phyloP scores from a whole-genome alignment of 2,888 invertebrate genomes.

The Aleiodes leptofemur region DNA sequence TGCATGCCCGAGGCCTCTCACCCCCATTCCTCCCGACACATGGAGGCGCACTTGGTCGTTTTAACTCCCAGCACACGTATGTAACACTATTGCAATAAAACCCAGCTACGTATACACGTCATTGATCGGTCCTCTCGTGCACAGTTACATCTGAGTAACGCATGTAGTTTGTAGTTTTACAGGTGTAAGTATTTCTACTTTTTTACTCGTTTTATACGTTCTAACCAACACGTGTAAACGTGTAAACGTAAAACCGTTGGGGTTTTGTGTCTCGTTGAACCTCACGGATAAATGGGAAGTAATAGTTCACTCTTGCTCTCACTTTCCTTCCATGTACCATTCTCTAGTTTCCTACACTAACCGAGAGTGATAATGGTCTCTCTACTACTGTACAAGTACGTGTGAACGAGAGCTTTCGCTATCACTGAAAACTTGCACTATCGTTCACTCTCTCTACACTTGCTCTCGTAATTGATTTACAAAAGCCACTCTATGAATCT shows the following conservation, averaged over 20 bases:
- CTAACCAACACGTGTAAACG: conserved; percentile 13
- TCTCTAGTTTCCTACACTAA: conserved; percentile 41
- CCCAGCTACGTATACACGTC: conserved; percentile 42
- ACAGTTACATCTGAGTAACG: conserved; percentile 33
- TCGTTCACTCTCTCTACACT: conserved; percentile 63
- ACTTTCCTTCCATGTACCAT: conserved; percentile 52
- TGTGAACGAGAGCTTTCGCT: conserved; percentile 71
- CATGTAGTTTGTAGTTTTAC: conserved; percentile 30
- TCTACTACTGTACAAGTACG: conserved; percentile 69
- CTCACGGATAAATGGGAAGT: conserved; percentile 20
- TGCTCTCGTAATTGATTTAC: conserved; percentile 57
- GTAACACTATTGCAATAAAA: conserved; percentile 42
- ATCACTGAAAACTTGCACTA: conserved; percentile 72
- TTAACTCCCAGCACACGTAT: conserved; percentile 39
- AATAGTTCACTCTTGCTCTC: conserved; percentile 48
- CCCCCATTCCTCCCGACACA: conserved; percentile 38
- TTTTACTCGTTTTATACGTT: not conserved
- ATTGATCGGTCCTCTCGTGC: conserved; percentile 43
- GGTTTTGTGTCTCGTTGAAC: not conserved
- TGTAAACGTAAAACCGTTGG: not conserved
- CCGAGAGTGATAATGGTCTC: conserved; percentile 52
- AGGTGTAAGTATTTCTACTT: conserved; percentile 37
- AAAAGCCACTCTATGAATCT: not conserved
- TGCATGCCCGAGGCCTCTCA: conserved; percentile 42
- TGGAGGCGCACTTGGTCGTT: not conserved